phyloP scores from a whole-genome alignment of 1,140 invertebrate genomes.

The Drosophila simulans region DNA sequence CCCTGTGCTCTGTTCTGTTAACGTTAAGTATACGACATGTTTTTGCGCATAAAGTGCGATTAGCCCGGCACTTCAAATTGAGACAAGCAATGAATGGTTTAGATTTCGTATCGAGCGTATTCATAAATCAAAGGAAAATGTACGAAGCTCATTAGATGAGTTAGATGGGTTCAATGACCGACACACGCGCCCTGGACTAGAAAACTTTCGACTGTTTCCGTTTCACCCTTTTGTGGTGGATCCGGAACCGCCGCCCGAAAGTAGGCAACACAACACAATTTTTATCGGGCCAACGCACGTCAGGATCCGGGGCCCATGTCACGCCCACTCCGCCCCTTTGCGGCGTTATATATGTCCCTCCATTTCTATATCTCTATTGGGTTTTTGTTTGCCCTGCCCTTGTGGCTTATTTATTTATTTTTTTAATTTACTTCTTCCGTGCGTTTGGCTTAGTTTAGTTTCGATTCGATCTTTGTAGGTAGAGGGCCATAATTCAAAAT shows the following conservation, averaged over 20 bases:
- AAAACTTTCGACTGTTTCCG: slow-evolving; percentile 39
- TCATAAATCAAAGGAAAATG: slow-evolving; percentile 60
- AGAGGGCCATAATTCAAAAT: slow-evolving; percentile 70
- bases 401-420: slow-evolving; percentile 52
- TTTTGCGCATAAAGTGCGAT: slow-evolving; percentile 56
- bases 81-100: slow-evolving; percentile 18
- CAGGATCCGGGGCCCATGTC: slow-evolving; percentile 35
- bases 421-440: slow-evolving; percentile 64
- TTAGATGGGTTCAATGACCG: slow-evolving; percentile 57
- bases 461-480: slow-evolving; percentile 13
- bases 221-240: slow-evolving; percentile 51
- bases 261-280: slow-evolving; percentile 57
- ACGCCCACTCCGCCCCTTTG: slow-evolving; percentile 21
- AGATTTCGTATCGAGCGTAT: slow-evolving; percentile 20
- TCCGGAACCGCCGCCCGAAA: slow-evolving; percentile 30
- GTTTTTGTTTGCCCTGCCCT: slow-evolving; percentile 43
- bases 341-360: slow-evolving; percentile 34
- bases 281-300: slow-evolving; percentile 71
- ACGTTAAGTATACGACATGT: slow-evolving; percentile 64
- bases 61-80: slow-evolving; percentile 47
- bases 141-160: slow-evolving; percentile 32
- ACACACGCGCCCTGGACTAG: slow-evolving; percentile 33
- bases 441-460: slow-evolving; percentile 24
- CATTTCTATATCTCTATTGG: slow-evolving; percentile 42
- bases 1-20: not conserved